Evolutionary conservation across 2,888 invertebrate genomes (phyloP), one percentile per base, ranked within the genome.

Genomic region (Ornithoptera alexandrae): DNA sequence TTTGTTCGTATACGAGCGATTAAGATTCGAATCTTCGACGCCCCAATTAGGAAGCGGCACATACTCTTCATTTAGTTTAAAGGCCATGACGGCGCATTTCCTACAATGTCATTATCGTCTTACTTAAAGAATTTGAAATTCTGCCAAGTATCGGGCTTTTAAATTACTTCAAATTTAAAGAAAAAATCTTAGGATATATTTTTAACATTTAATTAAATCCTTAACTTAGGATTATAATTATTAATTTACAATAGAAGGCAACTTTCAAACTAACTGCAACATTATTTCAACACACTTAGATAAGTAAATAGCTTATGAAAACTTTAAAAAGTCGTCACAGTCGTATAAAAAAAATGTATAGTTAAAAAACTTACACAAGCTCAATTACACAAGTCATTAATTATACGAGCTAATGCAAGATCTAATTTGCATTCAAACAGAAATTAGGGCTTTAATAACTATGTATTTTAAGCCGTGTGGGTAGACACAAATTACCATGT

Each of bases 51-150:
- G 50, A 50, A 56, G 36, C 42, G 53, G 70, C 66, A 59, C 66
- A 64, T 36, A 64, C 60, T 59, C 67, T 70, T 64, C 63, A 70
- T 67, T 67, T 70, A 64, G 63, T 63, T 67, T 67, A 24, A 67
- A 67, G 67, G 46, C 70, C 20, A 57, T 62, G 69, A 50, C 36
- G 57, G 46, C 65, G 64, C 69, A 57, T 66, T 62, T 57, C 2
- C 58, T 70, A 70, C 69, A 70, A 70, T 70, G 62, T 66, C 66
- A 63, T 70, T 70, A 70, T 70, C 66, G 53, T 62, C 46, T 62
- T 18, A 61, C 53, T 65, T 68, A 64, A 69, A 62, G 62, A 58
- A 62, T 66, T 65, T 70, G 69, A 70, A 66, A 66, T 62, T 66
- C 58, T 70, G 69, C 69, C 69, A 70, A 70, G 66, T 20, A 59